phyloP scores from a whole-genome alignment of 2,797 vertebrate genomes.

The Amazonetta brasiliensis region DNA sequence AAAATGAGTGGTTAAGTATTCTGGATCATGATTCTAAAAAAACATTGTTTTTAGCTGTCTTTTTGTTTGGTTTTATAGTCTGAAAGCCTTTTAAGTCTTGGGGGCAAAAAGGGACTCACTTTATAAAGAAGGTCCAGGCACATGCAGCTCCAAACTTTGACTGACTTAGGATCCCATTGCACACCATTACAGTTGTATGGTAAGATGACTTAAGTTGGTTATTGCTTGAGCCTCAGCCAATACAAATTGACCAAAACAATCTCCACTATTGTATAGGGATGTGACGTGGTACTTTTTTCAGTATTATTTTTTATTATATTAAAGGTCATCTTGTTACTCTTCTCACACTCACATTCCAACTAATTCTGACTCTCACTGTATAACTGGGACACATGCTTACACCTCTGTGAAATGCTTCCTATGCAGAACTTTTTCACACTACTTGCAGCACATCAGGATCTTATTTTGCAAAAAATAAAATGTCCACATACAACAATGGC shows the following conservation, averaged over 20 bases:
- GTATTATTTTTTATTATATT: background rate
- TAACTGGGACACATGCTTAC: background rate
- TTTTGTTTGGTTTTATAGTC: background rate
- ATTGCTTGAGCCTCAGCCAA: background rate
- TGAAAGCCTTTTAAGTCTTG: background rate
- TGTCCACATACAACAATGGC: background rate
- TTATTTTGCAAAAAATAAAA: background rate
- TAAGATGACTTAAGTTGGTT: background rate
- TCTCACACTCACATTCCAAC: background rate
- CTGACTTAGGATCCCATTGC: background rate
- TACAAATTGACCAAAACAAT: background rate
- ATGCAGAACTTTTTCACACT: background rate
- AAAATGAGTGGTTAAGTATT: background rate
- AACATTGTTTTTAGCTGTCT: background rate
- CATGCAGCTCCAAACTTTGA: background rate
- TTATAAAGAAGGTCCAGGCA: background rate
- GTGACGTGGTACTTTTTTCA: background rate
- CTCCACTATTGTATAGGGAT: background rate
- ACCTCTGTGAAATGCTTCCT: rapidly evolving
- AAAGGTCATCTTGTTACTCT: background rate
- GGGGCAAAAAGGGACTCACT: background rate
- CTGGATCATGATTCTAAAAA: background rate
- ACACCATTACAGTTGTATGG: background rate
- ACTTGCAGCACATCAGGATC: background rate
- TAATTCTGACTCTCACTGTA: background rate